These are phyloP conservation scores for Tenrec ecaudatus DNA, from an alignment of 2,113 vertebrate genomes.

Conservation along the genomic window DNA sequence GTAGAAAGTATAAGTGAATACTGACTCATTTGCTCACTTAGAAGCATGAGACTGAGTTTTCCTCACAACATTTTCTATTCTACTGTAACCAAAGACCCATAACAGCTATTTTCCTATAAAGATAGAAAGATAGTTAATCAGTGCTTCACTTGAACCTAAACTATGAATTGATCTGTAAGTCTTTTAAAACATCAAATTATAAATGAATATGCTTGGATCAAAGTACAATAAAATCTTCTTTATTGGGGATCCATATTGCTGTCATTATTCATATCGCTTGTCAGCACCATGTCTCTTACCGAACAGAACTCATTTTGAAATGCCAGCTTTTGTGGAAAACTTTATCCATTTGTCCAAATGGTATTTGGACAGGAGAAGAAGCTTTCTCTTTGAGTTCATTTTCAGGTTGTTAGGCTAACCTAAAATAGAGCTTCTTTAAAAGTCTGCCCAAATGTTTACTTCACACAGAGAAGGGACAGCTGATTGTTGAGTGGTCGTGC, in stretches of 20 bases:
- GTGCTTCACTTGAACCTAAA: slow-evolving; percentile 26
- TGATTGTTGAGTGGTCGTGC: slow-evolving; percentile 73
- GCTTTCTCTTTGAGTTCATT: slow-evolving; percentile 79
- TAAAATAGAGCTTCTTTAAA: slow-evolving; percentile 82
- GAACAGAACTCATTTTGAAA: slow-evolving; percentile 78
- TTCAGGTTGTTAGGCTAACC: slow-evolving; percentile 83
- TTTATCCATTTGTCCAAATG: slow-evolving; percentile 79
- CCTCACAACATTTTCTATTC: slow-evolving; percentile 56
- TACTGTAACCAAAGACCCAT: slow-evolving; percentile 31
- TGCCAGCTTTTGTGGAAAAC: slow-evolving; percentile 74
- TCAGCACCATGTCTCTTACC: slow-evolving; percentile 77
- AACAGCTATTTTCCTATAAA: slow-evolving; percentile 60
- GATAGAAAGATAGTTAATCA: slow-evolving; percentile 37
- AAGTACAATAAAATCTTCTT: slow-evolving; percentile 67
- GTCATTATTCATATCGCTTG: slow-evolving; percentile 83
- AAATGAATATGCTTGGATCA: slow-evolving; percentile 72
- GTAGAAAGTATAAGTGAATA: background rate
- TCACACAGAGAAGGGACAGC: slow-evolving; percentile 81
- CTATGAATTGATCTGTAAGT: slow-evolving; percentile 71
- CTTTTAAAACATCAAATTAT: slow-evolving; percentile 33
- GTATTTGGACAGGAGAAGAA: slow-evolving; percentile 80
- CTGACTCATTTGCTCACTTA: background rate
- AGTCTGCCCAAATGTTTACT: slow-evolving; percentile 79
- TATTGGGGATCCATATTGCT: slow-evolving; percentile 82
- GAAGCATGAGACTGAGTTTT: slow-evolving; percentile 34